Conservation (phyloP, 2,797 vertebrate genomes). For the Arctocebus calabarensis region DNA sequence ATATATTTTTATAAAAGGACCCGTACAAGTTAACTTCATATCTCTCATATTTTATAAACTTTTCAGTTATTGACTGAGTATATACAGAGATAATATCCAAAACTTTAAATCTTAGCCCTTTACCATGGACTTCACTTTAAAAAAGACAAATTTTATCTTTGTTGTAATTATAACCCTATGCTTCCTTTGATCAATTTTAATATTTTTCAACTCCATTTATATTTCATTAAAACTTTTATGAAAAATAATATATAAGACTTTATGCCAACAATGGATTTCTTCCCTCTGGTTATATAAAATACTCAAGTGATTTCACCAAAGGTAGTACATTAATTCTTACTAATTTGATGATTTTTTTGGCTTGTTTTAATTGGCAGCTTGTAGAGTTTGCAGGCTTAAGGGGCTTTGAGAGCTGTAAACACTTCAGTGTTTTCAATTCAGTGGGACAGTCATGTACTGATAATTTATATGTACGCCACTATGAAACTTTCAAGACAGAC, state of each 20-base stretch:
- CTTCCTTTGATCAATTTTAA: slow-evolving; percentile 26
- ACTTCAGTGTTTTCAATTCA: slow-evolving; percentile 1
- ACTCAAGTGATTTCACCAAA: slow-evolving; percentile 8
- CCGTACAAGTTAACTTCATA: not conserved
- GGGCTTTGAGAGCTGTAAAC: not conserved
- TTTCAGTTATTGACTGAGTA: not conserved
- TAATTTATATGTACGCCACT: not conserved
- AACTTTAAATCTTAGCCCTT: not conserved
- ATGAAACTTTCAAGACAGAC: too few species aligned
- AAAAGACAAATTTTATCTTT: not conserved
- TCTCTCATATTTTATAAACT: not conserved
- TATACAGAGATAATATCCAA: slow-evolving; percentile 8
- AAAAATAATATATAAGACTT: not conserved
- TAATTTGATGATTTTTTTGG: not conserved
- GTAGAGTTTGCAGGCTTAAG: not conserved
- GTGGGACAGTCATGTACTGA: not conserved
- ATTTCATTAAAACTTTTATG: not conserved
- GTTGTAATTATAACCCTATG: not conserved
- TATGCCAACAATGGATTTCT: not conserved
- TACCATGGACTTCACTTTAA: not conserved
- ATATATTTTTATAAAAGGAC: not conserved
- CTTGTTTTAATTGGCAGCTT: not conserved
- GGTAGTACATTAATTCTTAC: not conserved
- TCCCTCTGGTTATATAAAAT: not conserved
- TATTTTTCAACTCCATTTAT: not conserved